Percentiles rank a stretch among this genome's conserved stretches.
These are phyloP conservation scores for Nymphicus hollandicus DNA, from an alignment of 2,113 vertebrate species.

Conservation along the genomic window DNA sequence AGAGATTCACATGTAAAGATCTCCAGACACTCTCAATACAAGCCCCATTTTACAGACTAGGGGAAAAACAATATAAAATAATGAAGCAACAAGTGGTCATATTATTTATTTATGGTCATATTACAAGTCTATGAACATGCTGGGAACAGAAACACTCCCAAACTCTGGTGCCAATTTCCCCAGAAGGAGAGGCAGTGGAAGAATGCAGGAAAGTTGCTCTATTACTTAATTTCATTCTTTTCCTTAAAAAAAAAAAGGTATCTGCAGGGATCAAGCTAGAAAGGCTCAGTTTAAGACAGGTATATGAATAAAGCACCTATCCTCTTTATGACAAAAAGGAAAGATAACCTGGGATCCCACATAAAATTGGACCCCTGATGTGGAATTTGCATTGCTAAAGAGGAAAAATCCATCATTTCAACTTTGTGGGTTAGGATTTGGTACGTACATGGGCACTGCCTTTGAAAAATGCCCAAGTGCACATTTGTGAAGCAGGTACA, in stretches of 20 bases:
- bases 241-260: background rate
- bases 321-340: background rate
- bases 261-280: background rate
- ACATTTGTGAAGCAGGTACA: background rate
- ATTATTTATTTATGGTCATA: background rate
- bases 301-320: background rate
- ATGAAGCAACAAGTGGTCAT: background rate
- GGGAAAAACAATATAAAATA: background rate
- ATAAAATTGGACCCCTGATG: background rate
- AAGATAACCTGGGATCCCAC: background rate
- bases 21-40: background rate
- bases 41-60: background rate
- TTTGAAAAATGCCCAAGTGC: background rate
- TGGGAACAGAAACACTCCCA: conserved; percentile 15
- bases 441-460: background rate
- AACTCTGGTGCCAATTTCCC: background rate
- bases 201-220: background rate
- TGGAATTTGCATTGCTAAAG: background rate
- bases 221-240: background rate
- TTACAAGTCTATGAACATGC: background rate
- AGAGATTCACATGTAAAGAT: background rate
- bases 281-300: background rate
- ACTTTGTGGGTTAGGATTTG: background rate
- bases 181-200: background rate
- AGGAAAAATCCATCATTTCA: background rate